Evolutionary conservation across 2,113 vertebrate genomes (phyloP).

Genomic region (Octodon degus): DNA sequence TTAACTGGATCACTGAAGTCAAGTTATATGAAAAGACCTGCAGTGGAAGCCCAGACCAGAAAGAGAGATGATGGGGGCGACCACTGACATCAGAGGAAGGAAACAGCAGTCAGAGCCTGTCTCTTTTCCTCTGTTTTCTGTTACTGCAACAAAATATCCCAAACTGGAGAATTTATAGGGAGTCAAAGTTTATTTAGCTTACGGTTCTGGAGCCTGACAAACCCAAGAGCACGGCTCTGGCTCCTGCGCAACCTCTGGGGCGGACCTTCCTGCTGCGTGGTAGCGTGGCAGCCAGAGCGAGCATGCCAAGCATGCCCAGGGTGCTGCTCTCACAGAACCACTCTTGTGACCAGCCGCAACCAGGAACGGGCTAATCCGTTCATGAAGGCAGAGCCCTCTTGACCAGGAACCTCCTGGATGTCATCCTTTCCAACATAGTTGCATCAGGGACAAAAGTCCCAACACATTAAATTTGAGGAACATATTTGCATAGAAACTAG

Average conservation of each 20-base stretch:
- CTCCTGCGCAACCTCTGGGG: not conserved
- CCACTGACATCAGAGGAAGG: not conserved
- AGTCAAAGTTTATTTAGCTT: not conserved
- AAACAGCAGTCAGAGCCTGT: not conserved
- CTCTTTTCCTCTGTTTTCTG: not conserved
- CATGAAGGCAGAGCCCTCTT: not conserved
- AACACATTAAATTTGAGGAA: not conserved
- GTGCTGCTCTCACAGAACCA: not conserved
- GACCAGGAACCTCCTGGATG: not conserved
- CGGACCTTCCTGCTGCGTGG: not conserved
- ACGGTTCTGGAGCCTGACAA: not conserved
- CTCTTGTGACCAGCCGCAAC: not conserved
- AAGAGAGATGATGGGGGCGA: not conserved
- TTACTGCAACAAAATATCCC: not conserved
- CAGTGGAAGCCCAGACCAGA: not conserved
- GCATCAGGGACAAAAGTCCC: not conserved
- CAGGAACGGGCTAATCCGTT: not conserved
- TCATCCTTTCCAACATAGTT: not conserved
- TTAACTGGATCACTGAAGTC: not conserved
- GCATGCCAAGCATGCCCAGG: not conserved
- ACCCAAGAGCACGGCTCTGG: not conserved
- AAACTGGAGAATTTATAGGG: not conserved
- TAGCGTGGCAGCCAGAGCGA: not conserved
- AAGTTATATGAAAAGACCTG: not conserved
- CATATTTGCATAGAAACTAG: not conserved